These are phyloP conservation scores for Tor tambroides DNA, from an alignment of 2,113 vertebrate species.

Conservation along the genomic window DNA sequence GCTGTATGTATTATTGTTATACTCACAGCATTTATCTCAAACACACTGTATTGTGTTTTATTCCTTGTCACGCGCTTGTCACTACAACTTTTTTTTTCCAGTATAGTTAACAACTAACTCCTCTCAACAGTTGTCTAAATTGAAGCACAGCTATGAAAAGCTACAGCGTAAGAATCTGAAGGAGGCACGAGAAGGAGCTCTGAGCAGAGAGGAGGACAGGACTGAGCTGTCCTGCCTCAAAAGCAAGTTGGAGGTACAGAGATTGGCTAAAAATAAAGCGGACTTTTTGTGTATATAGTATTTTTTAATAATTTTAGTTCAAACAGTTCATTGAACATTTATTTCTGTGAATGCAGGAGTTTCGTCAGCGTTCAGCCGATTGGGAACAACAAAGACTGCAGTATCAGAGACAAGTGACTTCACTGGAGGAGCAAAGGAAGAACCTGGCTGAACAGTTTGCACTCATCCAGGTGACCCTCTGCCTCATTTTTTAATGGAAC, in stretches of 20 bases:
- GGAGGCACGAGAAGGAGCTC: constrained; percentile 73
- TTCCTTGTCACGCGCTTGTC: too few relatives aligned
- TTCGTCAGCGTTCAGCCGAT: constrained; percentile 80
- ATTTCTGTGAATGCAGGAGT: constrained; percentile 77
- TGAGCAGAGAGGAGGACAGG: constrained; percentile 69
- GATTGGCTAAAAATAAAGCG: too few relatives aligned
- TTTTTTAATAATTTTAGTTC: neutral
- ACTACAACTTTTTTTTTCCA: neutral
- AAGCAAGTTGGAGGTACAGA: constrained; percentile 82
- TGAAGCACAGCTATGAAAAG: constrained; percentile 92
- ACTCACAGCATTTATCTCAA: neutral
- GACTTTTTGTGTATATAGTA: too few relatives aligned
- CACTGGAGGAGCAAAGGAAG: constrained; percentile 86
- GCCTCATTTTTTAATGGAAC: too few relatives aligned
- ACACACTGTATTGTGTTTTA: neutral
- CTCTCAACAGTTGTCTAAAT: constrained; percentile 79
- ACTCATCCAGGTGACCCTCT: constrained; percentile 74
- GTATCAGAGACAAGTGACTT: constrained; percentile 85
- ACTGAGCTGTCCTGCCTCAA: constrained; percentile 79
- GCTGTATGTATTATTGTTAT: constrained; percentile 60
- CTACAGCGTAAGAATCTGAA: constrained; percentile 85
- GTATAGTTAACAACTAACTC: neutral
- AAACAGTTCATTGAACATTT: neutral
- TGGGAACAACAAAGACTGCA: constrained; percentile 88
- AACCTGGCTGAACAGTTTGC: constrained; percentile 84